Evolutionary conservation across 1,140 invertebrate species (phyloP), one percentile per base, ranked within the genome.

Genomic region (Drosophila rufa): DNA sequence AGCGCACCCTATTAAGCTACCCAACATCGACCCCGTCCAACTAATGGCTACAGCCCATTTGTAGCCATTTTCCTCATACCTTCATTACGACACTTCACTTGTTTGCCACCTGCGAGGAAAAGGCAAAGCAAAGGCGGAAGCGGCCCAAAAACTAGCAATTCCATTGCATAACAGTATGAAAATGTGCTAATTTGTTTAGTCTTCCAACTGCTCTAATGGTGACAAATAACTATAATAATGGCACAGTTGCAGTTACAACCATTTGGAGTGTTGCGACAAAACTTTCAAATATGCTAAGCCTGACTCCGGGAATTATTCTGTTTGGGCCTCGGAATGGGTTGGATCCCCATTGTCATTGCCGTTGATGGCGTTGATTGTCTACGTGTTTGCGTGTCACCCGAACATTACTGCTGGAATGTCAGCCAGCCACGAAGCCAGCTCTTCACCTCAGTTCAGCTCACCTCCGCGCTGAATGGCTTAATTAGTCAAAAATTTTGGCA

Each of bases 401-500:
- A 59, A 74, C 73, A 86, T 86, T 87, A 87, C 43, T 14, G 36
- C 74, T 46, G 50, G 48, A 68, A 58, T 47, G 60, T 75, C 60
- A 58, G 73, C 51, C 60, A 58, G n/a, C 60, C 50, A 75, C 51
- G 47, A 79, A 47, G 47, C 19, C 30, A 33, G n/a, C 30, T 53
- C 19, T 30, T 55, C n/a, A n/a, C 51, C 27, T 19, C 22, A 6
- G 1, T n/a, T n/a, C 27, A 8, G 30, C 40, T 58, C 22, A 30
- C 47, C 36, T 25, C 11, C 8, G 42, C 38, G 43, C 40, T 46
- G 45, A 60, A 87, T 87, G 84, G 61, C 83, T 87, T 87, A 87
- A 87, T 87, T 87, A 87, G 84, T 80, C 71, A 77, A 89, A 61
- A 83, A 83, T 83, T 80, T 83, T 70, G 79, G 75, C 67, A 74